These are phyloP conservation scores for Decapterus maruadsi DNA, from an alignment of 2,797 vertebrate species.

Conservation along the genomic window DNA sequence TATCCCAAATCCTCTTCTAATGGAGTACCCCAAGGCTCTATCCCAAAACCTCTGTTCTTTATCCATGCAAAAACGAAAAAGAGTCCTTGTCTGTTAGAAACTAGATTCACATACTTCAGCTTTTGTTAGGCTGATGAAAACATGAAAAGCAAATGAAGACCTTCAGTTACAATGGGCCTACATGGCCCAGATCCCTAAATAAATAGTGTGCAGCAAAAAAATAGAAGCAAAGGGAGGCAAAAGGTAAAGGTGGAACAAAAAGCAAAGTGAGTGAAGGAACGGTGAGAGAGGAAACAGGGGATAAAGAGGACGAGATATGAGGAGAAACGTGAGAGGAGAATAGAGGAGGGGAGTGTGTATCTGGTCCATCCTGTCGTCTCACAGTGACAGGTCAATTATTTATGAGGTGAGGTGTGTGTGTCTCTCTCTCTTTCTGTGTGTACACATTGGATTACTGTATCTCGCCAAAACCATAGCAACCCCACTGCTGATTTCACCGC, in stretches of 20 bases:
- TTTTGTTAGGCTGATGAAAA: neutral
- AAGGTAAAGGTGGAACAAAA: slow-evolving; percentile 57
- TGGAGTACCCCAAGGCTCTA: slow-evolving; percentile 18
- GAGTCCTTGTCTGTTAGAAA: neutral
- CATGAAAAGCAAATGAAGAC: neutral
- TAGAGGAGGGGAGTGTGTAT: slow-evolving; percentile 54
- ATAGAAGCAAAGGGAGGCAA: neutral
- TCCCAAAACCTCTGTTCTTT: neutral
- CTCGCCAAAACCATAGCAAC: slow-evolving; percentile 61
- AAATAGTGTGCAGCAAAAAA: neutral
- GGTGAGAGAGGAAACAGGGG: slow-evolving; percentile 14
- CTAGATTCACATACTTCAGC: neutral
- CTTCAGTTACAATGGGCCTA: neutral
- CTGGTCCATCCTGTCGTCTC: slow-evolving; percentile 65
- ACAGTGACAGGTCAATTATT: slow-evolving; percentile 76
- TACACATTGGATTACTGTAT: slow-evolving; percentile 62
- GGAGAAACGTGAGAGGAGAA: slow-evolving; percentile 59
- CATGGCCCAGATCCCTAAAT: neutral
- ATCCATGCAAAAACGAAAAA: no score
- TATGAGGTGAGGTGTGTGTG: slow-evolving; percentile 55
- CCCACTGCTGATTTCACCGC: slow-evolving; percentile 41
- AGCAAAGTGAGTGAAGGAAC: slow-evolving; percentile 28
- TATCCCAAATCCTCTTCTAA: neutral
- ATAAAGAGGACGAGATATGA: slow-evolving; percentile 41
- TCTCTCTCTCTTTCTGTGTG: slow-evolving; percentile 17